Conservation (phyloP, 2,797 vertebrate species). For the Microctenopoma lineatum region DNA sequence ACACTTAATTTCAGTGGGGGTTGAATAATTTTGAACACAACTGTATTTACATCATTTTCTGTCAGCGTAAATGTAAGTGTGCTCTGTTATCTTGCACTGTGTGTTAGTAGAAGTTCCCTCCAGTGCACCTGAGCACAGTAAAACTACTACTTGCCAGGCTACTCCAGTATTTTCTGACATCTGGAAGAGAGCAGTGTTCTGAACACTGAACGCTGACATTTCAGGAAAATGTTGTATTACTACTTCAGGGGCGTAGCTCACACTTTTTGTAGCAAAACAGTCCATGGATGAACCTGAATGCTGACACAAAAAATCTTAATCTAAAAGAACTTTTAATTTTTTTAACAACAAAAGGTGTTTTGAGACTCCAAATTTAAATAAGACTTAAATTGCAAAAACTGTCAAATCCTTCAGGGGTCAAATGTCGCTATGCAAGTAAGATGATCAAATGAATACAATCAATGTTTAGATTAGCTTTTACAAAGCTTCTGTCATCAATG, state of each 20-base stretch:
- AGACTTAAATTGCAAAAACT: too few relatives aligned
- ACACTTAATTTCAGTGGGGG: too few relatives aligned
- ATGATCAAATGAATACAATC: too few relatives aligned
- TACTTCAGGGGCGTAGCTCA: conserved; percentile 32
- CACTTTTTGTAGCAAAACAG: conserved; percentile 20
- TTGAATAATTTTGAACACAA: too few relatives aligned
- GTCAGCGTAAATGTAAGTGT: background rate
- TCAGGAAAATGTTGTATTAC: conserved; percentile 47
- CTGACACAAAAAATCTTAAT: background rate
- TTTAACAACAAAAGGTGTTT: too few relatives aligned
- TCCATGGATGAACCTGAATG: background rate
- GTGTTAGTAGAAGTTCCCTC: background rate
- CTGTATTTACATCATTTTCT: background rate
- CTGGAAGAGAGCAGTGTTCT: conserved; percentile 28
- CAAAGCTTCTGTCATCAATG: too few relatives aligned
- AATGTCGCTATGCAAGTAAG: too few relatives aligned
- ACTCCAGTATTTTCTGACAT: conserved; percentile 19
- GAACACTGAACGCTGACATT: conserved; percentile 16
- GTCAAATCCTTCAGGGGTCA: too few relatives aligned
- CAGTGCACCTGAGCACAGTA: conserved; percentile 8
- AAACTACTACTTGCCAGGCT: conserved; percentile 18
- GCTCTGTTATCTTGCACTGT: background rate
- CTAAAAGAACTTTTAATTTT: too few relatives aligned
- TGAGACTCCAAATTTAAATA: too few relatives aligned
- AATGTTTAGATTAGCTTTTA: too few relatives aligned